Percentiles rank a stretch among this genome's conserved stretches.
Evolutionary conservation across 2,113 vertebrate genomes (phyloP).

Genomic region (Colius striatus): DNA sequence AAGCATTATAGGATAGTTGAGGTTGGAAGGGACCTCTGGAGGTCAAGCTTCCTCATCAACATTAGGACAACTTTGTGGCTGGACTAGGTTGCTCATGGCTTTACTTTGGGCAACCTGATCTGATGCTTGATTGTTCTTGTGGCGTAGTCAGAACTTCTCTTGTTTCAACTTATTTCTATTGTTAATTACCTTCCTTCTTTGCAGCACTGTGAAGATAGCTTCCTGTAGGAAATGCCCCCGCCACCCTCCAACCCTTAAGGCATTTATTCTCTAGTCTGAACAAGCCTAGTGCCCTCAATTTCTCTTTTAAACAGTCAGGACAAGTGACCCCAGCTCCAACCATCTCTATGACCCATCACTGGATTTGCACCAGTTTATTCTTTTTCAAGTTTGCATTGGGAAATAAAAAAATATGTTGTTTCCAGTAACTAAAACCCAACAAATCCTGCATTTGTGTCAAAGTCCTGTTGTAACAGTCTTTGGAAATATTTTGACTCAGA

Average conservation of each 20-base stretch:
- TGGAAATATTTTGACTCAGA: not conserved
- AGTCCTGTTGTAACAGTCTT: not conserved
- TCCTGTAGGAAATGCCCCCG: not conserved
- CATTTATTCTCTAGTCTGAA: not conserved
- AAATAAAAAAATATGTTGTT: not conserved
- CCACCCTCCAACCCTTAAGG: rapidly evolving
- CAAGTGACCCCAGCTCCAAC: not conserved
- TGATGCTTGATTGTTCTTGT: not conserved
- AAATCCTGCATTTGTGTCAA: not conserved
- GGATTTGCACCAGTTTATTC: not conserved
- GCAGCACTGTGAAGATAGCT: not conserved
- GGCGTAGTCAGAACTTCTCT: not conserved
- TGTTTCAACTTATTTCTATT: not conserved
- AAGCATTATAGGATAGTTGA: not conserved
- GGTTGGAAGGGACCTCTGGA: not conserved
- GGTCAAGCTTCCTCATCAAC: not conserved
- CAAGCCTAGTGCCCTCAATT: not conserved
- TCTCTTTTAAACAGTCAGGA: not conserved
- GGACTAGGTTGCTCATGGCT: not conserved
- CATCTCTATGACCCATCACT: not conserved
- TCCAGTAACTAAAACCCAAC: not conserved
- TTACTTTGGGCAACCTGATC: not conserved
- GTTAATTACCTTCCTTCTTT: not conserved
- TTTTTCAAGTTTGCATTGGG: not conserved
- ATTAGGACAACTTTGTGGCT: not conserved